These are phyloP conservation scores for Ibycter americanus DNA, from an alignment of 2,797 vertebrate species.

Conservation along the genomic window DNA sequence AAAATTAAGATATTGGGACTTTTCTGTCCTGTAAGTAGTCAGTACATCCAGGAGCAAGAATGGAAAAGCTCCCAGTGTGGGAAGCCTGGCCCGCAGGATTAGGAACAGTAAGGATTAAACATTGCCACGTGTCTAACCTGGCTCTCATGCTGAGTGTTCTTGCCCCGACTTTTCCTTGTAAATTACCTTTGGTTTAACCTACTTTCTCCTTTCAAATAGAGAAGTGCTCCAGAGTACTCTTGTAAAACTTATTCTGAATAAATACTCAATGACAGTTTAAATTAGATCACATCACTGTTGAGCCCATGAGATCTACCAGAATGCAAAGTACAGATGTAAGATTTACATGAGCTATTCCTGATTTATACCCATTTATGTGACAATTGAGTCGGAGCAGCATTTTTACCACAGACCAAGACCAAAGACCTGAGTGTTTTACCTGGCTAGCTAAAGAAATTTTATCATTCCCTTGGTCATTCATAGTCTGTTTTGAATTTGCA, in stretches of 20 bases:
- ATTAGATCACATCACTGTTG: neutral
- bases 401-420: neutral
- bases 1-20: neutral
- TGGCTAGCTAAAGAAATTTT: neutral
- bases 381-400: neutral
- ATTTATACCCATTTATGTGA: neutral
- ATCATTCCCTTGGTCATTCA: neutral
- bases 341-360: neutral
- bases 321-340: neutral
- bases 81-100: neutral
- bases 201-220: neutral
- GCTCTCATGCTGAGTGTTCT: neutral
- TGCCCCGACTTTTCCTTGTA: neutral
- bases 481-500: neutral
- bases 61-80: neutral
- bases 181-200: neutral
- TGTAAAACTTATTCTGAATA: neutral
- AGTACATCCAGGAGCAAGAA: neutral
- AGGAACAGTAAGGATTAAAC: neutral
- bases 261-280: neutral
- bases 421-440: neutral
- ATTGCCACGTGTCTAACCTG: neutral
- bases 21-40: neutral
- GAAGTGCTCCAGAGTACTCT: neutral
- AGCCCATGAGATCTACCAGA: neutral